A percentile compares a stretch with the other conserved stretches of the same genome.
Evolutionary conservation across 2,113 vertebrate species (phyloP).

Genomic region (Thamnophis sirtalis): DNA sequence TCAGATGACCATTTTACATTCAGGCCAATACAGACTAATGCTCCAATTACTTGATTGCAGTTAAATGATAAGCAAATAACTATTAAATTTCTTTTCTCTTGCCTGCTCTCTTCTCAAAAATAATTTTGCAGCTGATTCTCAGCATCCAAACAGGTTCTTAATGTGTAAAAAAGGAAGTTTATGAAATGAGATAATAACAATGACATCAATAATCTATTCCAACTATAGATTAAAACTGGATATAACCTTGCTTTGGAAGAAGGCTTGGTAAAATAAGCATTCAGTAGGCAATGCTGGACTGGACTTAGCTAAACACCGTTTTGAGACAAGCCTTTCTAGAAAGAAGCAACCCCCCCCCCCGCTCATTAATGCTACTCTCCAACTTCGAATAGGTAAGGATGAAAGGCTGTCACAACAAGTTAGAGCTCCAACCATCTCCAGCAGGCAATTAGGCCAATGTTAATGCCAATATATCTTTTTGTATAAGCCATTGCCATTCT

Average conservation of each 20-base stretch:
- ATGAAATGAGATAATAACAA: not conserved
- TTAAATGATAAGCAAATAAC: not conserved
- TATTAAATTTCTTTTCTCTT: not conserved
- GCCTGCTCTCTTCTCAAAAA: not conserved
- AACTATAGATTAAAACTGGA: not conserved
- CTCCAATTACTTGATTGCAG: not conserved
- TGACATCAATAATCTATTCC: not conserved
- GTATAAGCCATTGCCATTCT: not conserved
- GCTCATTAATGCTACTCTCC: not conserved
- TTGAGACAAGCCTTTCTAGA: not conserved
- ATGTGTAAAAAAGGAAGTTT: not conserved
- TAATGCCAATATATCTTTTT: not conserved
- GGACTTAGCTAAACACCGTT: not conserved
- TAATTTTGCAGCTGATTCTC: not conserved
- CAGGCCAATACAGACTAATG: not conserved
- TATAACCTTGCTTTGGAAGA: not conserved
- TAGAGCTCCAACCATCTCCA: not conserved
- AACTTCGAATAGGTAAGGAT: not conserved
- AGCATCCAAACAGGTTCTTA: not conserved
- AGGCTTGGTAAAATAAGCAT: not conserved
- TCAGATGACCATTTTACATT: not conserved
- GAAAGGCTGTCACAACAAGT: not conserved
- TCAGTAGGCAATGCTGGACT: not conserved
- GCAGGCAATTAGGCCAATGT: not conserved
- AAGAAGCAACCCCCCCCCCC: not conserved